Percentiles rank a stretch among this genome's conserved stretches.
phyloP scores from a whole-genome alignment of 2,113 vertebrate genomes.

The Upupa epops region DNA sequence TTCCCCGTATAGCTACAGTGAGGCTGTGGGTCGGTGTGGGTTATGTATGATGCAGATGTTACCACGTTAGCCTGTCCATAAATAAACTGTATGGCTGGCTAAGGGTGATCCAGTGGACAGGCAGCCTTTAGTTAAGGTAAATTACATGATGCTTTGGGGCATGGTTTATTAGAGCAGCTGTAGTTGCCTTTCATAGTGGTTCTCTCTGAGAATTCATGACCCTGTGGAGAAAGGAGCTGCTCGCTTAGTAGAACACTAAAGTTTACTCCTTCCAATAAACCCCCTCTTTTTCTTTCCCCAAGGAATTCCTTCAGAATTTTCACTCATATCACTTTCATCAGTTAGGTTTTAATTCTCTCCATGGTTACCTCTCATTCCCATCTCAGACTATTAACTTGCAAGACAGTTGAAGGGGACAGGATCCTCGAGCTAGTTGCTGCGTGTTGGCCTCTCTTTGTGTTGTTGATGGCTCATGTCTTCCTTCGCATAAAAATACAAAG shows the following conservation, averaged over 20 bases:
- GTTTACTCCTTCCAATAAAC: neutral
- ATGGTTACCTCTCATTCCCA: neutral
- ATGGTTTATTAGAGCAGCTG: neutral
- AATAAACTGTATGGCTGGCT: constrained; percentile 3
- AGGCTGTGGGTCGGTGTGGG: neutral
- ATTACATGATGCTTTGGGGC: neutral
- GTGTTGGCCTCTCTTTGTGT: neutral
- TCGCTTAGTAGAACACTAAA: neutral
- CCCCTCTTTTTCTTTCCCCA: neutral
- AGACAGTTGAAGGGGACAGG: neutral
- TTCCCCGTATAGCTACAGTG: neutral
- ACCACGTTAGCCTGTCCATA: neutral
- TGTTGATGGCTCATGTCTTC: neutral
- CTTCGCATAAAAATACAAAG: neutral
- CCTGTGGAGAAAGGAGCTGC: neutral
- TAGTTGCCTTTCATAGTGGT: neutral
- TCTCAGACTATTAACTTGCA: neutral
- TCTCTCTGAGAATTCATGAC: neutral
- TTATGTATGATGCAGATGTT: constrained; percentile 45
- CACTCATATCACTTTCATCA: neutral
- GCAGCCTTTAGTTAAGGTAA: neutral
- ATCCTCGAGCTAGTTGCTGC: neutral
- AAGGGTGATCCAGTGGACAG: neutral
- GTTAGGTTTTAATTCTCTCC: neutral
- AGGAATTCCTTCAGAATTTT: neutral